Conservation (phyloP, 2,113 vertebrate species). For the Formicarius rufipectus region DNA sequence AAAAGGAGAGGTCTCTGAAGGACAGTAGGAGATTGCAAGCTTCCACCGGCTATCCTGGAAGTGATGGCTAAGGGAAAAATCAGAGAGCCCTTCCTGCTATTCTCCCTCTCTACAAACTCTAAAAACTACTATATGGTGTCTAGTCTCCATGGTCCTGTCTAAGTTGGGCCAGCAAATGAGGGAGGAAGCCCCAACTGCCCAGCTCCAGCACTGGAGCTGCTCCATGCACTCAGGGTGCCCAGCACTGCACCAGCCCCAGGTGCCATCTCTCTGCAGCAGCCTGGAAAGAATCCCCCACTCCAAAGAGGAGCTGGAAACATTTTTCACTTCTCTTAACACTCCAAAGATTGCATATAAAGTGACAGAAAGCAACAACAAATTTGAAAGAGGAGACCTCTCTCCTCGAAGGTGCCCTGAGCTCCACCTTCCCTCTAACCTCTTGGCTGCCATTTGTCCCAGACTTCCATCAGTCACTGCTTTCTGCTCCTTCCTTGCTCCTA, state of each 20-base stretch:
- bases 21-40: background rate
- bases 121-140: background rate
- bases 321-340: background rate
- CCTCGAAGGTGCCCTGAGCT: background rate
- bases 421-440: background rate
- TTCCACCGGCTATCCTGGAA: background rate
- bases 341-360: background rate
- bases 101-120: background rate
- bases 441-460: background rate
- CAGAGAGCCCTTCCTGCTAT: slow-evolving; percentile 1
- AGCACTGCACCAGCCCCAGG: background rate
- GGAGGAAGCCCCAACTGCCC: background rate
- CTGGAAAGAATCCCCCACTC: background rate
- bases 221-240: rapidly evolving
- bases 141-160: background rate
- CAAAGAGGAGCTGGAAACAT: background rate
- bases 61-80: slow-evolving; percentile 30
- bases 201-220: background rate
- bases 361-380: background rate
- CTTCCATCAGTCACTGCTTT: background rate
- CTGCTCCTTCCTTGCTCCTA: background rate
- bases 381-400: background rate
- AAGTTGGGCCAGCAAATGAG: background rate
- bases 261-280: background rate
- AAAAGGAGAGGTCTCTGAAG: slow-evolving; percentile 5